Evolutionary conservation across 2,113 vertebrate species (phyloP).

Genomic region (Callorhinus ursinus): DNA sequence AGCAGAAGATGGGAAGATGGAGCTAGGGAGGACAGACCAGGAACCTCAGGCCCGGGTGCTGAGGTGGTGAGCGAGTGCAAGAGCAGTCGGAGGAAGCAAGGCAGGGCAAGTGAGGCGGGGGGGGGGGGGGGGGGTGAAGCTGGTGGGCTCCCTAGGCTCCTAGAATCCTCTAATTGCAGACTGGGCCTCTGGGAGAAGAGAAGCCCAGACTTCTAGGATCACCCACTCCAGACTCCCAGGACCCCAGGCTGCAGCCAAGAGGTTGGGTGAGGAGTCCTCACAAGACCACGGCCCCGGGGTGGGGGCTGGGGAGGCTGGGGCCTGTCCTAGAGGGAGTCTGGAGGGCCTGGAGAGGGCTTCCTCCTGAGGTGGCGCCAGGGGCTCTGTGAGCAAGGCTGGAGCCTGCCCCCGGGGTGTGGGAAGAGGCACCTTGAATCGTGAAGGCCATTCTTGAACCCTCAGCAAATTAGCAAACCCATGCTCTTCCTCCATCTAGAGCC

Average conservation of each 20-base stretch:
- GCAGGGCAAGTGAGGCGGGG: neutral
- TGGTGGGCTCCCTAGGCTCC: neutral
- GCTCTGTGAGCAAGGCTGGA: neutral
- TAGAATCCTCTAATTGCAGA: neutral
- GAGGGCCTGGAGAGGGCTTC: neutral
- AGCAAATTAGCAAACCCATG: slow-evolving; percentile 50
- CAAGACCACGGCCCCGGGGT: too few species aligned
- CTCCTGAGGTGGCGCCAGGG: neutral
- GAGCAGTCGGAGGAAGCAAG: neutral
- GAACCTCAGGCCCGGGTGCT: neutral
- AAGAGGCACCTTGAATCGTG: neutral
- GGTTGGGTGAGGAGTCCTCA: neutral
- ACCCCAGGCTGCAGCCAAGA: neutral
- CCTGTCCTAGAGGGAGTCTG: neutral
- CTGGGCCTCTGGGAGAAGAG: neutral
- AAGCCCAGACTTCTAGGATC: neutral
- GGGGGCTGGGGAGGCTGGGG: neutral
- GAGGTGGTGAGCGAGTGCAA: neutral
- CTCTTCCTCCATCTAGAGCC: neutral
- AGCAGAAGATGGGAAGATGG: neutral
- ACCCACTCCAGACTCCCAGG: neutral
- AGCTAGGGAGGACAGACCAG: neutral
- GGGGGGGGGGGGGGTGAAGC: neutral
- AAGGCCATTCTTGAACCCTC: neutral
- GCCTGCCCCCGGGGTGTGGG: neutral